Evolutionary conservation across 2,113 vertebrate species (phyloP).

Genomic region (Edolisoma coerulescens): DNA sequence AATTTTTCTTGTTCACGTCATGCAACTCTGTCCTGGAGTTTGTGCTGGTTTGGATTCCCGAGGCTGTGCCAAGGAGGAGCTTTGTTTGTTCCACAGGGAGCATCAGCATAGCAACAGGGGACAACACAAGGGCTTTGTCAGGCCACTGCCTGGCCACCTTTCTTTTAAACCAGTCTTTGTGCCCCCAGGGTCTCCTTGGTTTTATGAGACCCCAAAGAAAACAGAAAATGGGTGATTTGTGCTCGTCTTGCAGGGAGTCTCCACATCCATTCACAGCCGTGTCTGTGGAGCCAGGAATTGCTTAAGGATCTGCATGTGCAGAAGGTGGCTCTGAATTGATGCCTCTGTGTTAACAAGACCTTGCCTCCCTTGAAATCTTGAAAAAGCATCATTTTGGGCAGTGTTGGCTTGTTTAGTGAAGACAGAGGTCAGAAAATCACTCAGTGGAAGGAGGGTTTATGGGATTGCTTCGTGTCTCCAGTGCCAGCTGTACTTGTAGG

Average conservation of each 20-base stretch:
- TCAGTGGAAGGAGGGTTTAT: background rate
- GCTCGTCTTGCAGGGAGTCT: background rate
- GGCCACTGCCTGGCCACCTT: background rate
- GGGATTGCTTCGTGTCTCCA: background rate
- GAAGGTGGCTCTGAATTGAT: background rate
- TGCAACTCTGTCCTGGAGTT: background rate
- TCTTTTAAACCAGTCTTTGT: background rate
- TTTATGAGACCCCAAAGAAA: background rate
- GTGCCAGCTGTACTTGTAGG: background rate
- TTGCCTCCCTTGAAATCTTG: background rate
- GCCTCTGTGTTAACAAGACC: background rate
- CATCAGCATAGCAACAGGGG: background rate
- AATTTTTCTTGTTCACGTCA: background rate
- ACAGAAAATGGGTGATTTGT: background rate
- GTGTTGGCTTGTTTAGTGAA: background rate
- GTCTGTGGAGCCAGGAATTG: background rate
- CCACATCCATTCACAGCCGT: rapidly evolving
- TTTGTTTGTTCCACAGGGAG: background rate
- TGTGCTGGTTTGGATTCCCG: background rate
- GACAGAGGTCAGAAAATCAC: background rate
- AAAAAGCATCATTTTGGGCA: background rate
- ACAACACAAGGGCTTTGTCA: background rate
- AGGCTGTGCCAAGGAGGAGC: background rate
- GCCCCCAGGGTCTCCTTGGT: background rate
- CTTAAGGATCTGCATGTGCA: background rate